Evolutionary conservation across 2,888 invertebrate species (phyloP), one percentile per base, ranked within the genome.

Genomic region (Drosophila kuntzei): DNA sequence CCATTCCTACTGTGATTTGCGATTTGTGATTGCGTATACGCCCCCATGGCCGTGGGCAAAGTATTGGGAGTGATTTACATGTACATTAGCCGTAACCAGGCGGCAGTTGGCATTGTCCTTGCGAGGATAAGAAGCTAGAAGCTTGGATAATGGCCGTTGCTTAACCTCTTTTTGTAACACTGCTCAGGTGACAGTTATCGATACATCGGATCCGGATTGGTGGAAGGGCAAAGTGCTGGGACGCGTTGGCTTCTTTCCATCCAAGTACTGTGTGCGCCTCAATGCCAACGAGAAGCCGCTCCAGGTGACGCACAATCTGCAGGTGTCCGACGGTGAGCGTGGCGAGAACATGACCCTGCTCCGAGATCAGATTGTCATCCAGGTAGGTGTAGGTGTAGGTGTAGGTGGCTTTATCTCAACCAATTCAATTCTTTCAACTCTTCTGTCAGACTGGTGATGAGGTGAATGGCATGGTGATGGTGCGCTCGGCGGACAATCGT

Each of bases 221-320:
- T 98, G 98, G 98, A 97, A 98, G 93, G 98, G 98, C 47, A 98
- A 98, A 92, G 97, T 97, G 89, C 94, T 98, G 70, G 98, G 98
- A 27, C 95, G 96, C 87, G 94, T 96, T 51, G 98, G 98, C 11
- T 98, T 96, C 93, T 98, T 98, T 91, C 98, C 98, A 4, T 98
- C 98, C 25, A 98, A 98, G 89, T 98, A 98, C 90, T 98, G 98
- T 80, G 97, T 97, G 66, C 96, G 97, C 88, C 93, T 98, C 62
- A 96, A 97, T 90, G 96, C 97, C 39, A 98, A 98, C 6, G 98
- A 98, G 91, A 95, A 96, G 88, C 97, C 98, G 0, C 93, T 98
- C 62, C 98, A 98, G 93, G 98, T 98, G n/a, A 95, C 95, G 1
- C 95, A 96, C 87, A 96, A 96, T 91, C 93, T 97, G 20, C 96